Percentiles rank a stretch among this genome's conserved stretches.
Conservation (phyloP, 2,113 vertebrate genomes). For the Taurulus bubalis region DNA sequence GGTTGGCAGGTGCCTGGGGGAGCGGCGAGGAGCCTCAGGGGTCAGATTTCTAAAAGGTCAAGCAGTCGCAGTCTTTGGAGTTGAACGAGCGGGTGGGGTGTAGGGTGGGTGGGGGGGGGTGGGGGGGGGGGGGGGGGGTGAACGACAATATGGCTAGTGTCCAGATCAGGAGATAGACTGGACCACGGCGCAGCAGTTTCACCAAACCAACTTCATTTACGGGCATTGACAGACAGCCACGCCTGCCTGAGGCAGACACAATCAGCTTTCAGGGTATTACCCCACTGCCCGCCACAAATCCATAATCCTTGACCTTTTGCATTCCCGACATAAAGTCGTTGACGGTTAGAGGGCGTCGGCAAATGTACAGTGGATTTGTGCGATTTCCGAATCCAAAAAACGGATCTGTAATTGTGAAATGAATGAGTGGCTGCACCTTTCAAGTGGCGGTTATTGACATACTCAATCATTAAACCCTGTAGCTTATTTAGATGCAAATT, state of each 20-base stretch:
- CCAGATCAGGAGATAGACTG: conserved; percentile 29
- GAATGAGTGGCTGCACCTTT: conserved; percentile 1
- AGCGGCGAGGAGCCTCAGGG: conserved; percentile 45
- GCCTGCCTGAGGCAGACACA: conserved; percentile 44
- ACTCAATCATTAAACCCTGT: conserved; percentile 13
- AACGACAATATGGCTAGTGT: conserved; percentile 51
- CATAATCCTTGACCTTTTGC: conserved; percentile 70
- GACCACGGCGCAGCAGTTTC: conserved; percentile 46
- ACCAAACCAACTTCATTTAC: conserved; percentile 66
- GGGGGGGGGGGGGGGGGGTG: background rate
- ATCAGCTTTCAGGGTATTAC: conserved; percentile 74
- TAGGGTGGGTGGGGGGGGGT: no score
- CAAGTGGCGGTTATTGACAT: conserved; percentile 1
- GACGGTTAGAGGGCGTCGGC: background rate
- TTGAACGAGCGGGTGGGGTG: conserved; percentile 1
- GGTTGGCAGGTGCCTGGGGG: conserved; percentile 81
- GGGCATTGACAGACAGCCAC: conserved; percentile 49
- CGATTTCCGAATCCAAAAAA: conserved; percentile 3
- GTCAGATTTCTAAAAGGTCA: conserved; percentile 72
- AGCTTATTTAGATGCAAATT: conserved; percentile 31
- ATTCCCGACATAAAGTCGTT: conserved; percentile 48
- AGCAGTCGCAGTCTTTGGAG: conserved; percentile 33
- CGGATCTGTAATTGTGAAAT: conserved; percentile 8
- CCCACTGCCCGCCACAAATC: conserved; percentile 46
- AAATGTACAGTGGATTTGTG: conserved; percentile 8